A percentile compares a stretch with the other conserved stretches of the same genome.
phyloP scores from a whole-genome alignment of 2,113 vertebrate genomes.

The Cyanistes caeruleus region DNA sequence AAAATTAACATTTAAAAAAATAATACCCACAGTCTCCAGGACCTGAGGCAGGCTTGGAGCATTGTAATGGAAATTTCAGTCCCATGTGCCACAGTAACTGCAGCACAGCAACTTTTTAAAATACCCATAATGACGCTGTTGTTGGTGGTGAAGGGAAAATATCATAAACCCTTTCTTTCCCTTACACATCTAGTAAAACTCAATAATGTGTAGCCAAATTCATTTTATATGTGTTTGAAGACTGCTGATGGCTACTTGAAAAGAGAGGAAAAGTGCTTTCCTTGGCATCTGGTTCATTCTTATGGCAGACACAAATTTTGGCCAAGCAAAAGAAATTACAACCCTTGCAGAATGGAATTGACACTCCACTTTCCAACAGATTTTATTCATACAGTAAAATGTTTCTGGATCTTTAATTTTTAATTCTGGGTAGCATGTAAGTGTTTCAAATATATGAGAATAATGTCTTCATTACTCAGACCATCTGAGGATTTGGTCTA shows the following conservation, averaged over 20 bases:
- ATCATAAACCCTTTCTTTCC: neutral
- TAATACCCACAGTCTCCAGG: constrained; percentile 46
- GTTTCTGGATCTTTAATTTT: neutral
- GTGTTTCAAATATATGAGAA: neutral
- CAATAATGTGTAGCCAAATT: neutral
- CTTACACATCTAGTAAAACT: neutral
- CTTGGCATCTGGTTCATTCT: neutral
- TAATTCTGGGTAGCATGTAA: neutral
- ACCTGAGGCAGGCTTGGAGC: constrained; percentile 10
- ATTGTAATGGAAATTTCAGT: constrained; percentile 67
- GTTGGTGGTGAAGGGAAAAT: constrained; percentile 2
- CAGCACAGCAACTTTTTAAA: constrained; percentile 19
- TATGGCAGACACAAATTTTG: neutral
- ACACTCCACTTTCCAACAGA: neutral
- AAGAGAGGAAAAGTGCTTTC: neutral
- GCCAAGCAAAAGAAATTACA: neutral
- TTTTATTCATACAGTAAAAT: neutral
- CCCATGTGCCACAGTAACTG: constrained; percentile 46
- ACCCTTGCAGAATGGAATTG: neutral
- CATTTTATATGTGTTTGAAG: neutral
- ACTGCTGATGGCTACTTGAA: neutral
- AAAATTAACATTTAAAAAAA: constrained; percentile 70
- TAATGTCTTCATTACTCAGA: neutral
- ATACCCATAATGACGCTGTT: constrained; percentile 30
- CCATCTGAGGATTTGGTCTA: neutral